These are phyloP conservation scores for Poecilia latipinna DNA, from an alignment of 2,113 vertebrate genomes.

Conservation along the genomic window DNA sequence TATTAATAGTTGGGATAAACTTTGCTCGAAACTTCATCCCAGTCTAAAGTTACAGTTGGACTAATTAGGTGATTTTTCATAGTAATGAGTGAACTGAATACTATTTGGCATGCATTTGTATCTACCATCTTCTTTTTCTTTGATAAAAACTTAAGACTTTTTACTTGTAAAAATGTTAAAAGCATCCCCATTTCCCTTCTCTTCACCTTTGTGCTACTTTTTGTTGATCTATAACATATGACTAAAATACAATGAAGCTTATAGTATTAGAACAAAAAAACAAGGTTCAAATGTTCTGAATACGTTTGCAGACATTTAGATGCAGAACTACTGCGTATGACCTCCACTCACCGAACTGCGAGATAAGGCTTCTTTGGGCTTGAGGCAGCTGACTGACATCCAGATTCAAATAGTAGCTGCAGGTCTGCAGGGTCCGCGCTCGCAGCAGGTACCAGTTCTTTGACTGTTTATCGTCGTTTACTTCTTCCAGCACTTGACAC, in stretches of 20 bases:
- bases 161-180: too few species aligned
- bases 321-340: background rate
- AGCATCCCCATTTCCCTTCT: background rate
- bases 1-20: too few species aligned
- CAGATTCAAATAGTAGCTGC: conserved; percentile 83
- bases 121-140: too few species aligned
- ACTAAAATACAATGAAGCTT: too few species aligned
- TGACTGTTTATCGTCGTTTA: conserved; percentile 79
- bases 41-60: too few species aligned
- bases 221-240: too few species aligned
- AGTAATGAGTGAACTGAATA: too few species aligned
- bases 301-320: background rate
- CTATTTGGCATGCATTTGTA: too few species aligned
- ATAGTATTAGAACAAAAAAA: too few species aligned
- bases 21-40: too few species aligned
- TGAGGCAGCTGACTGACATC: conserved; percentile 71
- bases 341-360: conserved; percentile 76
- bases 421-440: conserved; percentile 82
- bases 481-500: conserved; percentile 81
- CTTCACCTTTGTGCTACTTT: background rate
- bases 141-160: too few species aligned
- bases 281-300: background rate
- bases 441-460: conserved; percentile 90
- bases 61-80: too few species aligned
- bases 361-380: conserved; percentile 75